Evolutionary conservation across 1,140 invertebrate species (phyloP), one percentile per base, ranked within the genome.

Genomic region (Drosophila malerkotliana): DNA sequence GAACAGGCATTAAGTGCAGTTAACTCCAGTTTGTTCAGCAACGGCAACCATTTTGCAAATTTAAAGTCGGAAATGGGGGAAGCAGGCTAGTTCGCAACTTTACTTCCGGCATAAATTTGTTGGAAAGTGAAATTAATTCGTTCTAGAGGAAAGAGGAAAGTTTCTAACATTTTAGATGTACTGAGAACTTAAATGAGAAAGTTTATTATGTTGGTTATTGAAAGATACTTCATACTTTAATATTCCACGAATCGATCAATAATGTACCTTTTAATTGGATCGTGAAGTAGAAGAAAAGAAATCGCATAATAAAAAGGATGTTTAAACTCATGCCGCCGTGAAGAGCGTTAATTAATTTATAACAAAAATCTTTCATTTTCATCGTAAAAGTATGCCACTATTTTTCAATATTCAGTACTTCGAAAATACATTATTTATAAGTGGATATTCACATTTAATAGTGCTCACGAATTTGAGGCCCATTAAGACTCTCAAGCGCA

Each of bases 1-100:
- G 57, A 47, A 39, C 32, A 32, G 41, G 51, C 73, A 81, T 80
- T 84, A 85, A 72, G 78, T 76, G 81, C 80, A 83, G 72, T 45
- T 60, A 79, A 79, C 49, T 61, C 63, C 45, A 68, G 58, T 37
- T 37, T 21, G 32, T 28, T 34, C 53, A 18, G 15, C 41, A 45
- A 45, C 58, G 71, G 55, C 48, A 28, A 39, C 44, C 56, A 59
- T 77, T 77, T 78, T 58, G 45, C 47, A 51, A 62, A 32, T 47
- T 72, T 53, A 28, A 54, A 63, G 58, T 52, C 37, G 30, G 28
- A 47, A 21, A 18, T n/a, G 62, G 59, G 57, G 59, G 47, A 26
- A 15, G 14, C 58, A 15, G 28, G 45, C 59, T 28, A 9, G 63
- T 52, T 64, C 63, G 28, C 59, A 67, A 64, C 47, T 67, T 53